A percentile compares a stretch with the other conserved stretches of the same genome.
Evolutionary conservation across 1,140 invertebrate species (phyloP).

Genomic region (Drosophila busckii): DNA sequence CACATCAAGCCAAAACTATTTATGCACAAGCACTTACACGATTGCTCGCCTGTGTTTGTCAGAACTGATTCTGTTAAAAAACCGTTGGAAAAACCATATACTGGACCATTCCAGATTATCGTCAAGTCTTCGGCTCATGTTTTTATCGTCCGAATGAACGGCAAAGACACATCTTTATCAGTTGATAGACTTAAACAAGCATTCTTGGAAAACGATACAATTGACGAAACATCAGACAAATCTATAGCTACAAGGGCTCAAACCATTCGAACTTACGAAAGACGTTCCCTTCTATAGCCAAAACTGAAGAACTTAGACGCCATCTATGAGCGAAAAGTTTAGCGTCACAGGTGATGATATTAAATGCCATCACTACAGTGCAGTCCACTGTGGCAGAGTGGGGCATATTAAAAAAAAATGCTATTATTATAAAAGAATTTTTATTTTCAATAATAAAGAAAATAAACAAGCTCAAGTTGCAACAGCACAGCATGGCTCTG

Average conservation of each 20-base stretch:
- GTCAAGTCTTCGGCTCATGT: too few species aligned
- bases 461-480: background rate
- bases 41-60: background rate
- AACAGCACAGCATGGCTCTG: background rate
- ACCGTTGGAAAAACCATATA: slow-evolving; percentile 2
- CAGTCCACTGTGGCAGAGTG: background rate
- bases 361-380: background rate
- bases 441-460: background rate
- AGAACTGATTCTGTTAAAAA: background rate
- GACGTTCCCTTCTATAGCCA: too few species aligned
- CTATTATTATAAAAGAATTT: background rate
- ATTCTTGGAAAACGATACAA: too few species aligned
- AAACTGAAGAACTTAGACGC: too few species aligned
- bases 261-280: too few species aligned
- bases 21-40: background rate
- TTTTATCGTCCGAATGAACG: too few species aligned
- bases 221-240: too few species aligned
- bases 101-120: background rate
- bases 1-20: background rate
- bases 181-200: too few species aligned
- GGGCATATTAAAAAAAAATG: slow-evolving; percentile 1
- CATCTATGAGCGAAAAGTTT: too few species aligned
- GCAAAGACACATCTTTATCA: too few species aligned
- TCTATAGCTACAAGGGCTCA: too few species aligned
- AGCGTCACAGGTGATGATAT: too few species aligned